These are phyloP conservation scores for Microcaecilia unicolor DNA, from an alignment of 2,797 vertebrate genomes.

Conservation along the genomic window DNA sequence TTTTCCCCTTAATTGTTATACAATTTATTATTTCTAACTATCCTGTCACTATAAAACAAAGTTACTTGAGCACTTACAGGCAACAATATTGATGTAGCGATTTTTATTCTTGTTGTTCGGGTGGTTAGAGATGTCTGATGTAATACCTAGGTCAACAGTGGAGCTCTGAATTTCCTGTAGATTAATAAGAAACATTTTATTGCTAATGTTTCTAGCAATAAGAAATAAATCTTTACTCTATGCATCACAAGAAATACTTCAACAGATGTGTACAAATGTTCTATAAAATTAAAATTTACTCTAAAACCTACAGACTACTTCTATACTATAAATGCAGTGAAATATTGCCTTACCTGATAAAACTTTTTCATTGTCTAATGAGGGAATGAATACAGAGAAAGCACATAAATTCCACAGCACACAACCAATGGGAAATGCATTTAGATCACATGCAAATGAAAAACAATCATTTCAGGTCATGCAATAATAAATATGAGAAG, in stretches of 20 bases:
- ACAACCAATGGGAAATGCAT: slow-evolving; percentile 63
- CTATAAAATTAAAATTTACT: neutral
- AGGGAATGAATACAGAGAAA: slow-evolving; percentile 88
- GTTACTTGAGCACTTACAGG: slow-evolving; percentile 92
- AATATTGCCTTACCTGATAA: slow-evolving; percentile 89
- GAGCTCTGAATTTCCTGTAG: slow-evolving; percentile 83
- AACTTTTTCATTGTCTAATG: slow-evolving; percentile 96
- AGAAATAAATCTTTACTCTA: too few species aligned
- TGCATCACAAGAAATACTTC: too few species aligned
- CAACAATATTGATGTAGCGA: slow-evolving; percentile 87
- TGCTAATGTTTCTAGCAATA: neutral
- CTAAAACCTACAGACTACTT: slow-evolving; percentile 37
- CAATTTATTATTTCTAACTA: too few species aligned
- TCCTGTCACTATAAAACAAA: too few species aligned
- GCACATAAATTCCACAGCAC: slow-evolving; percentile 76
- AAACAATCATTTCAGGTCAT: slow-evolving; percentile 57
- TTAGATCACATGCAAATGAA: slow-evolving; percentile 50
- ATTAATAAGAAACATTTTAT: neutral
- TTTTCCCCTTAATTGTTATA: too few species aligned
- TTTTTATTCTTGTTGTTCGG: slow-evolving; percentile 92
- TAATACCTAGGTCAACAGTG: slow-evolving; percentile 79
- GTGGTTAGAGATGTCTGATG: slow-evolving; percentile 80
- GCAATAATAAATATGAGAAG: slow-evolving; percentile 46
- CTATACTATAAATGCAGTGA: slow-evolving; percentile 59
- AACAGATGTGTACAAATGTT: neutral